Evolutionary conservation across 2,113 vertebrate species (phyloP).

Genomic region (Nesoenas mayeri): DNA sequence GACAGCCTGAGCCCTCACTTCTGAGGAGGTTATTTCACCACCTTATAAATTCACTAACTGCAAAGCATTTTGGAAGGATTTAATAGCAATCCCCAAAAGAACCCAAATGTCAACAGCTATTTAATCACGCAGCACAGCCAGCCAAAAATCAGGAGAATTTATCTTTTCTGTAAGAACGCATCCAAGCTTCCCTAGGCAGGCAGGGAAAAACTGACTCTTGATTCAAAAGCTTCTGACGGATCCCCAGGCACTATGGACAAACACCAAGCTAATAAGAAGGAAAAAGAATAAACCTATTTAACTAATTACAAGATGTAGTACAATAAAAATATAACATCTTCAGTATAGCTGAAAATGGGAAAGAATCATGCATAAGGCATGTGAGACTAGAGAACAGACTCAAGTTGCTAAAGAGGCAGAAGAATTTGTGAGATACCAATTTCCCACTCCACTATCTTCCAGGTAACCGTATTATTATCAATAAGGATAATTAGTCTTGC

Average conservation of each 20-base stretch:
- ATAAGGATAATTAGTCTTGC: background rate
- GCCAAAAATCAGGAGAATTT: background rate
- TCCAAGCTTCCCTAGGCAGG: background rate
- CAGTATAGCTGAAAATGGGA: background rate
- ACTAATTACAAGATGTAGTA: background rate
- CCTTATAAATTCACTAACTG: background rate
- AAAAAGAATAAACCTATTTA: background rate
- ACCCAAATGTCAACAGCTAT: slow-evolving; percentile 18
- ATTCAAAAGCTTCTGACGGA: background rate
- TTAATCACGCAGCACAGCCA: slow-evolving; percentile 1
- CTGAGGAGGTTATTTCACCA: background rate
- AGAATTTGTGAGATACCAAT: background rate
- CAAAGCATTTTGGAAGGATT: slow-evolving; percentile 12
- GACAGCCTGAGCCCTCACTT: background rate
- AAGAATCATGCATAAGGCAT: background rate
- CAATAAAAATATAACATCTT: background rate
- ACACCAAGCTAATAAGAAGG: background rate
- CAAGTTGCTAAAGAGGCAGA: background rate
- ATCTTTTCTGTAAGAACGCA: background rate
- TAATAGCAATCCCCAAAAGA: background rate
- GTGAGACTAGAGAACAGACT: background rate
- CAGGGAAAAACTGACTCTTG: background rate
- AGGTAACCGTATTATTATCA: background rate
- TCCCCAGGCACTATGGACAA: background rate
- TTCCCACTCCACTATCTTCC: background rate